Percentiles rank a stretch among this genome's conserved stretches.
Evolutionary conservation across 2,797 vertebrate species (phyloP).

Genomic region (Paramormyrops hopkinsi): DNA sequence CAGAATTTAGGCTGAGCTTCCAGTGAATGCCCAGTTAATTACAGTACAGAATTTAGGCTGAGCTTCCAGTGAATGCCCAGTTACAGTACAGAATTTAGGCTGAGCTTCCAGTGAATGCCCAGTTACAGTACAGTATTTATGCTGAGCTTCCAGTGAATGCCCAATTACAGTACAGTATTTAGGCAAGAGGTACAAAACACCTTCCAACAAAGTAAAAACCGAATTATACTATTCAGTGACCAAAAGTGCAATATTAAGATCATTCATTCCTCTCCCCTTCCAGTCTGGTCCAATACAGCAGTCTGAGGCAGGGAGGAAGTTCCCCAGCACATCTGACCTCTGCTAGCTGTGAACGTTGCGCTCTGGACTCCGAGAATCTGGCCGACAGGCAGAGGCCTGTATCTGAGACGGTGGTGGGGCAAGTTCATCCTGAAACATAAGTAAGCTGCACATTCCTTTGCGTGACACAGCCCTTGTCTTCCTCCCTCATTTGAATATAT

Average conservation of each 20-base stretch:
- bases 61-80: background rate
- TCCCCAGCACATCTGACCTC: background rate
- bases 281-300: background rate
- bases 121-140: background rate
- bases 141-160: background rate
- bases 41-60: background rate
- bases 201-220: background rate
- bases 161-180: background rate
- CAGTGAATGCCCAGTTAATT: no score
- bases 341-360: background rate
- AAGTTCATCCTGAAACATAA: background rate
- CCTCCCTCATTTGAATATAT: constrained; percentile 8
- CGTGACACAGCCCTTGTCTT: background rate
- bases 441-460: background rate
- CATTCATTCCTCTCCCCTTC: background rate
- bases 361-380: background rate
- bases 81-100: no score
- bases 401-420: background rate
- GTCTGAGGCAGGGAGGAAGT: background rate
- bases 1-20: no score
- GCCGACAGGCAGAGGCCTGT: background rate
- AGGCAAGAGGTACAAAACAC: background rate
- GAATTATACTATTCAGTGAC: background rate
- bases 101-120: background rate
- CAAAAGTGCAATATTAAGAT: background rate